Base-by-base conservation (phyloP, 2,888 invertebrate genomes). In the Phoronis australis region DNA sequence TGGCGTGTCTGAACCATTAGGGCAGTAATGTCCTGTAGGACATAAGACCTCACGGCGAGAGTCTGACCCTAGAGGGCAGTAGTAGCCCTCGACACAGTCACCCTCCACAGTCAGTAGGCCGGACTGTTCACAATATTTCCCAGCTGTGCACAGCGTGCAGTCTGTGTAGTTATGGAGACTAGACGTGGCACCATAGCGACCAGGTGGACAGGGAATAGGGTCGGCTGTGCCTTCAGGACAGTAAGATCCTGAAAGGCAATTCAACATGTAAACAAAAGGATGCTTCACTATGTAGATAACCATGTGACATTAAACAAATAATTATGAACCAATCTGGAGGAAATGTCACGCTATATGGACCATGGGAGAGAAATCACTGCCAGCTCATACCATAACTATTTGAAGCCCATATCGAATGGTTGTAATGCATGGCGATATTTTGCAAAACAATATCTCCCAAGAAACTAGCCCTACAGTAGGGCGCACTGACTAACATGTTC, bases 61-160 rank as follows among this genome's bases (percentile, higher is more conserved):
- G 38, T 51, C 53, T 1, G 71, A 70, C 1, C 71, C 71, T 42
- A 52, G 58, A 6, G 54, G 58, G 56, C 72, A 73, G 62, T 60
- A 73, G 47, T 69, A 73, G 4, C 68, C 64, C 4, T 57, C 62
- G 18, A 46, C 46, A 57, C 71, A 72, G n/a, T 31, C 31, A 31
- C 31, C 31, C 57, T 69, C 64, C 21, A 51, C 51, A 18, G 52
- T 45, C 0, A 54, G 48, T 2, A 67, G 58, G 18, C 65, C 66
- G 1, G 62, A 61, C n/a, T 62, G 62, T 50, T 62, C 59, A 41
- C 69, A 69, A 57, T 64, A 69, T 37, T 48, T 57, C 18, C 69
- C 67, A 20, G 63, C 62, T 1, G 58, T 62, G 54, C 74, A 74
- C 0, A 48, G 52, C 1, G 71, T 69, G 55, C 74, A 74, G 35